Conservation (phyloP, 1,140 invertebrate species). For the Eumeta japonica region DNA sequence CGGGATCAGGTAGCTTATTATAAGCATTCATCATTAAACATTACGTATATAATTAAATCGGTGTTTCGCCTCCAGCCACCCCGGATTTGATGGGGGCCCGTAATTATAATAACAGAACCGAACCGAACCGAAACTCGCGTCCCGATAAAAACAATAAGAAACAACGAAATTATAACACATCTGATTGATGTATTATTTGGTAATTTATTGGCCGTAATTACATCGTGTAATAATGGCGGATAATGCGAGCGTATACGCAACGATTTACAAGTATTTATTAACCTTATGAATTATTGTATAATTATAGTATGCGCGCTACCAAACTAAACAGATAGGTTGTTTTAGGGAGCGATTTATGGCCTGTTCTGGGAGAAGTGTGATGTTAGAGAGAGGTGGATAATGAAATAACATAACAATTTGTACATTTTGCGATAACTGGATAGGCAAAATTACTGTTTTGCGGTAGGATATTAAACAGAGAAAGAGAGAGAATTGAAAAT, state of each 20-base stretch:
- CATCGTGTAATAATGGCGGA: constrained; percentile 50
- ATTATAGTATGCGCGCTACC: constrained; percentile 46
- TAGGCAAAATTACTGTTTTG: background rate
- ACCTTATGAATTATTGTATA: constrained; percentile 57
- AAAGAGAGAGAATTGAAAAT: background rate
- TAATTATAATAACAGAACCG: constrained; percentile 54
- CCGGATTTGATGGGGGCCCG: constrained; percentile 36
- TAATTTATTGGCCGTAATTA: constrained; percentile 56
- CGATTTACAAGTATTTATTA: constrained; percentile 57
- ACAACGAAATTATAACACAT: constrained; percentile 53
- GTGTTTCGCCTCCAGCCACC: constrained; percentile 45
- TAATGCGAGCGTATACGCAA: constrained; percentile 31
- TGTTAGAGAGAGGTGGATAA: constrained; percentile 21
- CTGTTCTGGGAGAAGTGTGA: constrained; percentile 40
- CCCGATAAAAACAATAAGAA: constrained; percentile 34
- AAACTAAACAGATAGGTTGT: constrained; percentile 51
- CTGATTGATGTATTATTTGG: constrained; percentile 56
- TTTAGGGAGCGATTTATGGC: constrained; percentile 45
- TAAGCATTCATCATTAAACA: constrained; percentile 54
- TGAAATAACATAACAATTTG: background rate
- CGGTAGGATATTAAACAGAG: background rate
- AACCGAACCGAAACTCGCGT: too few species aligned
- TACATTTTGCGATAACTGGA: background rate
- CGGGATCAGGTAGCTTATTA: constrained; percentile 54
- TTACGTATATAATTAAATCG: constrained; percentile 54